phyloP scores from a whole-genome alignment of 2,888 invertebrate genomes.

The Drosophila siamana region DNA sequence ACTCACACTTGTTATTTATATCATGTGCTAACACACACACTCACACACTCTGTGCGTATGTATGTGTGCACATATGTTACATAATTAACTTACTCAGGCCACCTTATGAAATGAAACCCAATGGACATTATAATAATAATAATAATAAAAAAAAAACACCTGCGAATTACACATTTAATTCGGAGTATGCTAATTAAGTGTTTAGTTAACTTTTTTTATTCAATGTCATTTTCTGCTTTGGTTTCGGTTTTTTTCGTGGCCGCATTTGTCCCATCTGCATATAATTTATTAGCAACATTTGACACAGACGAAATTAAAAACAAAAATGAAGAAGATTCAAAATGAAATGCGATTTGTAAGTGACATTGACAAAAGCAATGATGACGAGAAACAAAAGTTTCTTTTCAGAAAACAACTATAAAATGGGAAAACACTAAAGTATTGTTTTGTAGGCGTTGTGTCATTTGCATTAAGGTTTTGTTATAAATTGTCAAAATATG shows the following conservation, averaged over 20 bases:
- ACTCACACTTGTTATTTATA: slow-evolving; percentile 56
- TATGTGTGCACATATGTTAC: slow-evolving; percentile 20
- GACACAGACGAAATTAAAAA: slow-evolving; percentile 38
- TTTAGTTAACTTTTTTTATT: slow-evolving; percentile 20
- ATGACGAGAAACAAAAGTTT: slow-evolving; percentile 40
- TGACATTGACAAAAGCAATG: slow-evolving; percentile 54
- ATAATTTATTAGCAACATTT: slow-evolving; percentile 56
- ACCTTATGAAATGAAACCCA: slow-evolving; percentile 28
- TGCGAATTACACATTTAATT: slow-evolving; percentile 34
- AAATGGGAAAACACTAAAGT: slow-evolving; percentile 18
- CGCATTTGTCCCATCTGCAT: slow-evolving; percentile 42
- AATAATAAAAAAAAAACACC: slow-evolving; percentile 6
- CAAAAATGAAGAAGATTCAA: slow-evolving; percentile 7
- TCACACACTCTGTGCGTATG: not conserved
- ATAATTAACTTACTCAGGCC: slow-evolving; percentile 29
- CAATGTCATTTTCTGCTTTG: slow-evolving; percentile 37
- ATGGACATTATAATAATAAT: slow-evolving; percentile 8
- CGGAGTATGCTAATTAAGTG: slow-evolving; percentile 44
- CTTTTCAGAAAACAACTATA: slow-evolving; percentile 24
- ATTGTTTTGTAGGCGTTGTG: slow-evolving; percentile 48
- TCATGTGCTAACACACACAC: slow-evolving; percentile 39
- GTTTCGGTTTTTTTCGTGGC: slow-evolving; percentile 23
- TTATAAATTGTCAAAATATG: slow-evolving; percentile 49
- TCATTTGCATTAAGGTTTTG: slow-evolving; percentile 42
- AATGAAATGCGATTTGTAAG: slow-evolving; percentile 44